phyloP scores from a whole-genome alignment of 2,797 vertebrate species.

The Crax fasciolata region DNA sequence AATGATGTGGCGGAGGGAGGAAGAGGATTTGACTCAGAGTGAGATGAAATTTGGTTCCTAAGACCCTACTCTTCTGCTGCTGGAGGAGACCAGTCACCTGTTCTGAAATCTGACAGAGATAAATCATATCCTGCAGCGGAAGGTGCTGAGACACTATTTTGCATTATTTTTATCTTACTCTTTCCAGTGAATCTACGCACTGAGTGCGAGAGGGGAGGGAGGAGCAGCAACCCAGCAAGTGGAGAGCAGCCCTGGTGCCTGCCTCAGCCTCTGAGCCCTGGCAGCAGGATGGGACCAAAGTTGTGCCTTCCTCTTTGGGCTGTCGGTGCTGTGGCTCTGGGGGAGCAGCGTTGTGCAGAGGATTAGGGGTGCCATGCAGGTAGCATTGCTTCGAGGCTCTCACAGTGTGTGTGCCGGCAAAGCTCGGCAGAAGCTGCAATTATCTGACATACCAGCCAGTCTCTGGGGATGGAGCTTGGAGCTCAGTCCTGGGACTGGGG shows the following conservation, averaged over 20 bases:
- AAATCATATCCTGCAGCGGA: slow-evolving; percentile 57
- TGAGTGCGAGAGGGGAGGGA: not conserved
- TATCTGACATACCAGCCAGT: not conserved
- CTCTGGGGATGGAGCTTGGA: slow-evolving; percentile 19
- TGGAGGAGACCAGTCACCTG: slow-evolving; percentile 37
- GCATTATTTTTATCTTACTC: slow-evolving; percentile 23
- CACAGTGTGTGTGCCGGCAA: not conserved
- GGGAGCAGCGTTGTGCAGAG: not conserved
- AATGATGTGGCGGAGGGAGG: slow-evolving; percentile 67
- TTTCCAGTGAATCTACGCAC: not conserved
- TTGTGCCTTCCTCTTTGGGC: not conserved
- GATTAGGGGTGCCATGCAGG: not conserved
- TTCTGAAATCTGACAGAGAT: slow-evolving; percentile 18
- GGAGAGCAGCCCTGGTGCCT: not conserved
- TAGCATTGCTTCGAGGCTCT: not conserved
- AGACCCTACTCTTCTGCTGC: slow-evolving; percentile 57
- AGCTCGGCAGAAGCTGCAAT: not conserved
- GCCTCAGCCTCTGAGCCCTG: accelerated
- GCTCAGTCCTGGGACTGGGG: not conserved
- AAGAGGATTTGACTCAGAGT: slow-evolving; percentile 73
- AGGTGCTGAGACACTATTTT: slow-evolving; percentile 55
- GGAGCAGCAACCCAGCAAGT: not conserved
- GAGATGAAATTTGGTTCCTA: slow-evolving; percentile 60
- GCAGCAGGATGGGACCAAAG: not conserved
- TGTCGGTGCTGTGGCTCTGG: not conserved